A percentile compares a stretch with the other conserved stretches of the same genome.
phyloP scores from a whole-genome alignment of 1,140 invertebrate species.

The Rhynchophorus ferrugineus region DNA sequence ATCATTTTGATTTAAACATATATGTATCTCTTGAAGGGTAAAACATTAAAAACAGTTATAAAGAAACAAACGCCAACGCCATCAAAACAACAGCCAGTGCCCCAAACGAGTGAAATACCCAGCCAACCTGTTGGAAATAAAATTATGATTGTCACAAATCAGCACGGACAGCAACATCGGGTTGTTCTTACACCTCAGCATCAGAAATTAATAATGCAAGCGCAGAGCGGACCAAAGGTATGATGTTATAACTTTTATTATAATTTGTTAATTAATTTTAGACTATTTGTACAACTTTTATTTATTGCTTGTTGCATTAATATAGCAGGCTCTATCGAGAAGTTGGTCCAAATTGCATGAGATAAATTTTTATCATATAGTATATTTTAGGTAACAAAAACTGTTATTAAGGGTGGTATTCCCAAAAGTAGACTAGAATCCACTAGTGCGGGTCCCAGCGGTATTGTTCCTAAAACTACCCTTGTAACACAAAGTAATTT shows the following conservation, averaged over 20 bases:
- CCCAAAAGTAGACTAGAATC: conserved; percentile 23
- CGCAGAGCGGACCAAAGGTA: conserved; percentile 5
- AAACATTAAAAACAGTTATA: conserved; percentile 25
- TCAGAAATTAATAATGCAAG: conserved; percentile 44
- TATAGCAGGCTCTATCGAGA: no score
- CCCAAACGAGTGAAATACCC: conserved; percentile 21
- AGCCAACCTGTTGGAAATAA: conserved; percentile 38
- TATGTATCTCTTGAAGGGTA: not conserved
- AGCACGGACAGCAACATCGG: conserved; percentile 48
- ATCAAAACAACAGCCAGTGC: conserved; percentile 22
- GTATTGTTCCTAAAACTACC: conserved; percentile 8
- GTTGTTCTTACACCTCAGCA: conserved; percentile 50
- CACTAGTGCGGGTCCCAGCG: conserved; percentile 40
- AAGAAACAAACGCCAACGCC: conserved; percentile 20
- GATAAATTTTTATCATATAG: no score
- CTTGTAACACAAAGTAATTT: not conserved
- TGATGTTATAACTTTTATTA: not conserved
- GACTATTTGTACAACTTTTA: no score
- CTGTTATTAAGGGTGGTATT: conserved; percentile 32
- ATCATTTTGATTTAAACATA: no score
- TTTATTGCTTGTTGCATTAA: no score
- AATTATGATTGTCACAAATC: conserved; percentile 53
- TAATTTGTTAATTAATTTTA: no score
- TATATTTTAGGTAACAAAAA: conserved; percentile 35
- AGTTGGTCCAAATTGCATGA: no score